These are phyloP conservation scores for Apeltes quadracus DNA, from an alignment of 2,113 vertebrate genomes.

Conservation along the genomic window DNA sequence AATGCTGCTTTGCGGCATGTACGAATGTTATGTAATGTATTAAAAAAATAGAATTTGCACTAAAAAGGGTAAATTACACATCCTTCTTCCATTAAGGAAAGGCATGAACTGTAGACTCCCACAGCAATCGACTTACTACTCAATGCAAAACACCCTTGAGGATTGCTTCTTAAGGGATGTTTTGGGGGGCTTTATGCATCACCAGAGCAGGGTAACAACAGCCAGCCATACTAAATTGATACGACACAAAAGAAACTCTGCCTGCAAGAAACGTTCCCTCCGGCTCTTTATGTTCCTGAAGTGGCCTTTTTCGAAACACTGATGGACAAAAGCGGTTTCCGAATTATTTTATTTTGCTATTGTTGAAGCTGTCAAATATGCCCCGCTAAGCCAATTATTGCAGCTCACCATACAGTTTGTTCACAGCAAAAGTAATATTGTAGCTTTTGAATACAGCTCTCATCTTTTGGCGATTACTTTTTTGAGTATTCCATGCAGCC, in stretches of 20 bases:
- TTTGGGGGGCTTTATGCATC: constrained; percentile 57
- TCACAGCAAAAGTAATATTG: background rate
- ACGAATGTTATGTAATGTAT: background rate
- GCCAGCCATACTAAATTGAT: constrained; percentile 64
- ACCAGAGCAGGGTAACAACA: constrained; percentile 63
- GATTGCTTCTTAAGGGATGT: constrained; percentile 45
- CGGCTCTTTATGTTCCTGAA: constrained; percentile 66
- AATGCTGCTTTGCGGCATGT: background rate
- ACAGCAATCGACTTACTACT: constrained; percentile 45
- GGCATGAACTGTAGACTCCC: constrained; percentile 5
- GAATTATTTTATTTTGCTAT: constrained; percentile 61
- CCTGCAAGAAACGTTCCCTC: constrained; percentile 70
- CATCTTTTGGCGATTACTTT: constrained; percentile 49
- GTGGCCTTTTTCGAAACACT: constrained; percentile 67
- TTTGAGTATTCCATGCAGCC: constrained; percentile 54
- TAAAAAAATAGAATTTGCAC: constrained; percentile 2
- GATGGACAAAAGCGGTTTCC: constrained; percentile 60
- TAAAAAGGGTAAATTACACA: background rate
- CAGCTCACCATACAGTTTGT: background rate
- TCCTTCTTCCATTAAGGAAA: constrained; percentile 18
- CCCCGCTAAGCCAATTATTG: constrained; percentile 4
- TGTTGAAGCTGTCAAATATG: constrained; percentile 49
- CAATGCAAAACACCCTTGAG: constrained; percentile 48
- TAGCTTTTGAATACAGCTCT: constrained; percentile 9
- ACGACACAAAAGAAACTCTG: constrained; percentile 65